Evolutionary conservation across 2,888 invertebrate species (phyloP).

Genomic region (Dilophus febrilis): DNA sequence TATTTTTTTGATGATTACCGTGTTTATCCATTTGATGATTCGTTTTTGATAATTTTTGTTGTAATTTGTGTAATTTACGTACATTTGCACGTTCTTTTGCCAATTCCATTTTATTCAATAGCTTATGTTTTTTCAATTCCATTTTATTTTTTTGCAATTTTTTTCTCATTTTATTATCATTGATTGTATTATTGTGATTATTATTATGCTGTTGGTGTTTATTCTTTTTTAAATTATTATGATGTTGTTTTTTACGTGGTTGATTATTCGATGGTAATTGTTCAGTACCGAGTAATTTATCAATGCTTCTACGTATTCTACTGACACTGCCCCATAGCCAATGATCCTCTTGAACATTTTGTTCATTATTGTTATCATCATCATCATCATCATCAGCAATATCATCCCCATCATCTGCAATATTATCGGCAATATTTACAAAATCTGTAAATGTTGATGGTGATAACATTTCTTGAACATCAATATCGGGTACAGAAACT

Average conservation of each 20-base stretch:
- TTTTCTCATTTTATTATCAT: not conserved
- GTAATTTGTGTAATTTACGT: too few relatives aligned
- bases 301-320: slow-evolving; percentile 2
- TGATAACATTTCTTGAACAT: not conserved
- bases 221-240: not conserved
- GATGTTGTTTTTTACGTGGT: not conserved
- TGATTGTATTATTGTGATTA: not conserved
- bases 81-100: too few relatives aligned
- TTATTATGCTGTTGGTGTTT: not conserved
- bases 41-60: too few relatives aligned
- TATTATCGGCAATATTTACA: too few relatives aligned
- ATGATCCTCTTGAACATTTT: not conserved
- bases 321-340: slow-evolving; percentile 3
- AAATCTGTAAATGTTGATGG: not conserved
- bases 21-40: too few relatives aligned
- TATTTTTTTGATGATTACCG: too few relatives aligned
- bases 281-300: not conserved
- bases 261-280: not conserved
- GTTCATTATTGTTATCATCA: not conserved
- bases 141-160: not conserved
- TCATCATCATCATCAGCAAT: not conserved
- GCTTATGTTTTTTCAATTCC: not conserved
- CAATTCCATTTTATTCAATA: slow-evolving; percentile 4
- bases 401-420: too few relatives aligned
- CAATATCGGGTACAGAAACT: not conserved